Conservation (phyloP, 1,140 invertebrate species). For the Eupristina koningsbergeri region DNA sequence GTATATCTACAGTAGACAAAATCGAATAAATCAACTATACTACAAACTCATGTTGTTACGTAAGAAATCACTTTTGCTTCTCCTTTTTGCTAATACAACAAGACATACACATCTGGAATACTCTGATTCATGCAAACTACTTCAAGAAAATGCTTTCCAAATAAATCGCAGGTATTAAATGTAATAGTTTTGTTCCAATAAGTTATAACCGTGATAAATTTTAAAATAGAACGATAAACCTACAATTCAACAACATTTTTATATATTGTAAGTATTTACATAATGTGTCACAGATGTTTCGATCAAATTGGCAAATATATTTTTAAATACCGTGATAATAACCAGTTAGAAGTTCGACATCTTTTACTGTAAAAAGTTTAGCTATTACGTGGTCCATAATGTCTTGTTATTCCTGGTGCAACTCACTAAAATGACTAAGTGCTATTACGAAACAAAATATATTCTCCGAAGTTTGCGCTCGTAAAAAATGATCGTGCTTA, state of each 20-base stretch:
- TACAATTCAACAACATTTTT: background rate
- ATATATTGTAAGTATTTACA: background rate
- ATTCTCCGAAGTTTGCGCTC: background rate
- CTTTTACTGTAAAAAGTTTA: background rate
- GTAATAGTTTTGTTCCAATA: background rate
- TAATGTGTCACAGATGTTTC: background rate
- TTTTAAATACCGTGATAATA: background rate
- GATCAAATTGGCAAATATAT: background rate
- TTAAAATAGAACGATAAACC: background rate
- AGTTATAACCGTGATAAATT: background rate
- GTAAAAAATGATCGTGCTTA: slow-evolving; percentile 16
- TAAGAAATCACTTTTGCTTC: too few relatives aligned
- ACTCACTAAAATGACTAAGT: slow-evolving; percentile 4
- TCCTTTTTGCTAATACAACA: too few relatives aligned
- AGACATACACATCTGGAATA: too few relatives aligned
- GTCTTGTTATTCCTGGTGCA: background rate
- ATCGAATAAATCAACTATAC: too few relatives aligned
- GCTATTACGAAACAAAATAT: slow-evolving; percentile 8
- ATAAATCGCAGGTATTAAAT: background rate
- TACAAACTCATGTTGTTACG: too few relatives aligned
- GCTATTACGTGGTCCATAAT: background rate
- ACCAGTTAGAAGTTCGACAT: background rate
- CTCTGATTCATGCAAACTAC: background rate
- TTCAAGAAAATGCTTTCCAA: background rate
- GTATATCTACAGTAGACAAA: too few relatives aligned